phyloP scores from a whole-genome alignment of 2,797 vertebrate species.

The Neosilurus mollespiculum region DNA sequence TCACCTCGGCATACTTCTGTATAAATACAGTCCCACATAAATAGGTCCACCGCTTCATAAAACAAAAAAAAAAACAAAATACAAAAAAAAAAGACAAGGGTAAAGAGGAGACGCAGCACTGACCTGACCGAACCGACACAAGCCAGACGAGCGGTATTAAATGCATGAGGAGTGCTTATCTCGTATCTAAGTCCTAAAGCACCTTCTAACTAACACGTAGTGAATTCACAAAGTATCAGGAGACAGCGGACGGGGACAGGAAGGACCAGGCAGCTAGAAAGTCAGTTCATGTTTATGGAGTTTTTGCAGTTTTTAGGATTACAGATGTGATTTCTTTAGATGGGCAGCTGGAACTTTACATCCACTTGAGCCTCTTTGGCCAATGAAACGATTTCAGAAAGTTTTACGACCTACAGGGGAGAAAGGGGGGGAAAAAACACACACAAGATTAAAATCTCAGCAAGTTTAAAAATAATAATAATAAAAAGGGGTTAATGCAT shows the following conservation, averaged over 20 bases:
- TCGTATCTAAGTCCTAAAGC: not conserved
- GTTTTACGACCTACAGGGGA: slow-evolving; percentile 87
- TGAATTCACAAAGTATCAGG: slow-evolving; percentile 16
- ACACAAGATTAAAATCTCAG: too few relatives aligned
- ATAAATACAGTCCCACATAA: slow-evolving; percentile 58
- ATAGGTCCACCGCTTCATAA: slow-evolving; percentile 40
- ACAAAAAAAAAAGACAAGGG: not conserved
- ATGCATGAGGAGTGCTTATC: not conserved
- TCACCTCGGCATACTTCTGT: slow-evolving; percentile 28
- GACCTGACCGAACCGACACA: slow-evolving; percentile 22
- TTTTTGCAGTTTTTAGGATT: slow-evolving; percentile 5
- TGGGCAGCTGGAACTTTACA: slow-evolving; percentile 97
- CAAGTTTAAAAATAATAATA: not conserved
- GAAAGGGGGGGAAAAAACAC: not conserved
- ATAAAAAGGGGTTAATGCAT: not conserved
- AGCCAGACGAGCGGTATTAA: not conserved
- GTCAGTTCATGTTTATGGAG: slow-evolving; percentile 38
- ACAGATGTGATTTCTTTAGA: slow-evolving; percentile 70
- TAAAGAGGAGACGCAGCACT: slow-evolving; percentile 34
- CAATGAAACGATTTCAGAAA: slow-evolving; percentile 94
- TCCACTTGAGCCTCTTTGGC: slow-evolving; percentile 96
- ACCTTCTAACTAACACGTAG: not conserved
- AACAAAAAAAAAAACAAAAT: slow-evolving; percentile 9
- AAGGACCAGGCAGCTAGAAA: slow-evolving; percentile 32
- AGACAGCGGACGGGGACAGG: slow-evolving; percentile 16